These are phyloP conservation scores for Agonopterix subpropinquella DNA, from an alignment of 2,888 invertebrate species.

Conservation along the genomic window DNA sequence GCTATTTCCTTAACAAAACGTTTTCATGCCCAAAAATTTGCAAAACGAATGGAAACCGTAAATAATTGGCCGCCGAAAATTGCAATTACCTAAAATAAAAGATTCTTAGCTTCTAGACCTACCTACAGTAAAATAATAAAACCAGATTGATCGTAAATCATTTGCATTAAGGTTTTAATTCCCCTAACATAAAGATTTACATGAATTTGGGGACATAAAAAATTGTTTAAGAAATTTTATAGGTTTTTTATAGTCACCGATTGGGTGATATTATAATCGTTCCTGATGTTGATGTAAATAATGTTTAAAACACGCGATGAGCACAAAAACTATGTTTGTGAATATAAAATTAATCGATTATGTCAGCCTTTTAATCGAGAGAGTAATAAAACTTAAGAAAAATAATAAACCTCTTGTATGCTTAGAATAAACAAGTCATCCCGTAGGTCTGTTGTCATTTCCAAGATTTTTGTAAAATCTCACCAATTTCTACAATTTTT, in stretches of 20 bases:
- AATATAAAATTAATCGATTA: conserved; percentile 25
- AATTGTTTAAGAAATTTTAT: conserved; percentile 32
- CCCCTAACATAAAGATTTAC: conserved; percentile 21
- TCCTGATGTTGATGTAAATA: conserved; percentile 7
- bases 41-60: too few relatives aligned
- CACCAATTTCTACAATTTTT: too few relatives aligned
- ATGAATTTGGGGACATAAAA: conserved; percentile 18
- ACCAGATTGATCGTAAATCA: conserved; percentile 25
- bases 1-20: too few relatives aligned
- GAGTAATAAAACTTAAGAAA: neutral
- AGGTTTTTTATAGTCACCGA: conserved; percentile 24
- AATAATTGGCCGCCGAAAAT: too few relatives aligned
- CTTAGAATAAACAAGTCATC: too few relatives aligned
- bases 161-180: conserved; percentile 27
- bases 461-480: too few relatives aligned
- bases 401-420: too few relatives aligned
- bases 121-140: conserved; percentile 29
- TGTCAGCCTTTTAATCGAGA: conserved; percentile 19
- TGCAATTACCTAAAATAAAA: too few relatives aligned
- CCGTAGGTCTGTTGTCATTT: too few relatives aligned
- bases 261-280: neutral
- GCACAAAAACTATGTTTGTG: conserved; percentile 10
- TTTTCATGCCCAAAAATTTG: too few relatives aligned
- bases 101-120: neutral
- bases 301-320: conserved; percentile 4